These are phyloP conservation scores for Cloeon dipterum DNA, from an alignment of 2,888 invertebrate genomes.

Conservation along the genomic window DNA sequence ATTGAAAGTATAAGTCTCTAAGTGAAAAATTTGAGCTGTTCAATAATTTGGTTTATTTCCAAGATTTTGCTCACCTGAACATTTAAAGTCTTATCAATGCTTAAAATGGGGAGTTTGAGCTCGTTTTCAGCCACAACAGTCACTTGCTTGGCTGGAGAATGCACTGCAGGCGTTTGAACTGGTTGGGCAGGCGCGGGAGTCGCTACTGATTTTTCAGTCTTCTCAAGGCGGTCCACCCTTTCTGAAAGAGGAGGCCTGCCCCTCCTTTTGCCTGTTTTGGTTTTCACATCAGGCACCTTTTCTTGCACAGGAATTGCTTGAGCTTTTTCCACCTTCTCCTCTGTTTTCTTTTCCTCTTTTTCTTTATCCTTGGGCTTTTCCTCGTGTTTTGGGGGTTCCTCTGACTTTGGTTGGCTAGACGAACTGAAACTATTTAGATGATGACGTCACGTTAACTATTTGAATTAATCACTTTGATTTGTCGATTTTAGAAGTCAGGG, in stretches of 20 bases:
- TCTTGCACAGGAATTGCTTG: not conserved
- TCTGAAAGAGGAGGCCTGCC: not conserved
- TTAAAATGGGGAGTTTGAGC: conserved; percentile 1
- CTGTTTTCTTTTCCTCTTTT: no score
- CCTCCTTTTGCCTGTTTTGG: not conserved
- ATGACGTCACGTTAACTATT: no score
- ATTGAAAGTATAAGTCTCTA: not conserved
- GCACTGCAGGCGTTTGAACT: not conserved
- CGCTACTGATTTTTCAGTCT: no score
- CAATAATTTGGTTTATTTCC: no score
- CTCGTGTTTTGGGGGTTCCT: no score
- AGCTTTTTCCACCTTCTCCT: conserved; percentile 1
- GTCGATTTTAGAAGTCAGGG: no score
- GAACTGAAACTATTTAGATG: no score
- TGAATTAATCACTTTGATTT: no score
- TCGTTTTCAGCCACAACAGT: not conserved
- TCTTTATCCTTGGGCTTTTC: no score
- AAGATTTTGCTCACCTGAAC: no score
- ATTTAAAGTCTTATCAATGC: not conserved
- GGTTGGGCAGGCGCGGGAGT: not conserved
- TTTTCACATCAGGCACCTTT: not conserved
- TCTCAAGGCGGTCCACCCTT: no score
- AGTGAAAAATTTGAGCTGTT: not conserved
- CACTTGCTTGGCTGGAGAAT: not conserved
- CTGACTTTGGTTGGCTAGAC: no score